phyloP scores from a whole-genome alignment of 1,140 invertebrate genomes.

The Araneus ventricosus region DNA sequence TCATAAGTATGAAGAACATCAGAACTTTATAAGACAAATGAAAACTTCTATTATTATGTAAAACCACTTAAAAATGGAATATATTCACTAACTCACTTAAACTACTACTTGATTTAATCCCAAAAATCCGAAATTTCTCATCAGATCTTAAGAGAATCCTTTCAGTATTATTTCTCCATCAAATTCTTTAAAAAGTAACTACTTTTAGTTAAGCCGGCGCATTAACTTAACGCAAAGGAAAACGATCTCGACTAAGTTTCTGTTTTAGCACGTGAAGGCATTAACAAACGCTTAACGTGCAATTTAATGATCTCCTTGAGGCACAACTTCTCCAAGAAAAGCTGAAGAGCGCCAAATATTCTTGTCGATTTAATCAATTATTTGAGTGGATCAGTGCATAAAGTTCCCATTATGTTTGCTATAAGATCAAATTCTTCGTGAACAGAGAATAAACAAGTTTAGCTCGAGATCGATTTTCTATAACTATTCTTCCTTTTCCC shows the following conservation, averaged over 20 bases:
- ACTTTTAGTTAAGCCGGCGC: not conserved
- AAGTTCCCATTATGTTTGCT: not conserved
- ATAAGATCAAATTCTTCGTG: conserved; percentile 17
- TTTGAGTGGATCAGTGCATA: not conserved
- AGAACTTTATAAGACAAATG: too few relatives aligned
- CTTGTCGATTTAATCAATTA: conserved; percentile 8
- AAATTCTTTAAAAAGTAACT: not conserved
- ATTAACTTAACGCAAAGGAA: conserved; percentile 8
- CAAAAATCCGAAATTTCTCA: too few relatives aligned
- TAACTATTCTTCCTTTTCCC: not conserved
- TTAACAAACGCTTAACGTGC: not conserved
- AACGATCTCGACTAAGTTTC: not conserved
- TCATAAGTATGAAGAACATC: too few relatives aligned
- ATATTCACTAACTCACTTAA: too few relatives aligned
- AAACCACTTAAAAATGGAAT: too few relatives aligned
- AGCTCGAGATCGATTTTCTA: conserved; percentile 32
- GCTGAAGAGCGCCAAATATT: not conserved
- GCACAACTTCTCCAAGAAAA: not conserved
- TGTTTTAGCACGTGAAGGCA: not conserved
- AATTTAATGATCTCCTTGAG: conserved; percentile 15
- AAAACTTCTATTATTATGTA: too few relatives aligned
- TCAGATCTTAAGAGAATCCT: too few relatives aligned
- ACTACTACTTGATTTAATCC: too few relatives aligned
- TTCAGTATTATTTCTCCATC: not conserved
- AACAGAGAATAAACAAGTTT: conserved; percentile 12